A percentile compares a stretch with the other conserved stretches of the same genome.
phyloP scores from a whole-genome alignment of 2,113 vertebrate species.

The Nothoprocta pentlandii region DNA sequence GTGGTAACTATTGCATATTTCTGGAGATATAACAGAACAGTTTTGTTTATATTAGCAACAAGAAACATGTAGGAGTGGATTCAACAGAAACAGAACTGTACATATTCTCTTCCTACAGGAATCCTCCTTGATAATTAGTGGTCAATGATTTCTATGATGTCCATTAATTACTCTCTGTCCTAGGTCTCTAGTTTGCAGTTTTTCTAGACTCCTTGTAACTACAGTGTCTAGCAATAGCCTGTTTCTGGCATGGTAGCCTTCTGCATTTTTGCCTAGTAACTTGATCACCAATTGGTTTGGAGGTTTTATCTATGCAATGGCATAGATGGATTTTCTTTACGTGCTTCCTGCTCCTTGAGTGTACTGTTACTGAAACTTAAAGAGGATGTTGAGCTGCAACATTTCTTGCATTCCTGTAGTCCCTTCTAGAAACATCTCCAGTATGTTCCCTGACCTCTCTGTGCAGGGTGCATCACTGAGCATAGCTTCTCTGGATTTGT shows the following conservation, averaged over 20 bases:
- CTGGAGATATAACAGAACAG: neutral
- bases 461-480: rapidly evolving
- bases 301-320: neutral
- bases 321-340: neutral
- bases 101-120: neutral
- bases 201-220: neutral
- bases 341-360: neutral
- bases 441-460: no score
- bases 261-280: neutral
- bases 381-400: neutral
- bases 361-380: neutral
- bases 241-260: neutral
- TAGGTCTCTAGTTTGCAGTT: neutral
- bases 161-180: neutral
- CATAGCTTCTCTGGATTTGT: neutral
- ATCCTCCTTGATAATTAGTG: neutral
- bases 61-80: neutral
- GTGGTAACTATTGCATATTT: no score
- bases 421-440: neutral
- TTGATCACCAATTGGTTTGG: neutral
- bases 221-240: neutral
- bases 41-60: neutral
- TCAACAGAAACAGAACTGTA: neutral
- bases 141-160: rapidly evolving
- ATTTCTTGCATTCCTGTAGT: neutral